phyloP scores from a whole-genome alignment of 2,888 invertebrate genomes.

The Cancer borealis region DNA sequence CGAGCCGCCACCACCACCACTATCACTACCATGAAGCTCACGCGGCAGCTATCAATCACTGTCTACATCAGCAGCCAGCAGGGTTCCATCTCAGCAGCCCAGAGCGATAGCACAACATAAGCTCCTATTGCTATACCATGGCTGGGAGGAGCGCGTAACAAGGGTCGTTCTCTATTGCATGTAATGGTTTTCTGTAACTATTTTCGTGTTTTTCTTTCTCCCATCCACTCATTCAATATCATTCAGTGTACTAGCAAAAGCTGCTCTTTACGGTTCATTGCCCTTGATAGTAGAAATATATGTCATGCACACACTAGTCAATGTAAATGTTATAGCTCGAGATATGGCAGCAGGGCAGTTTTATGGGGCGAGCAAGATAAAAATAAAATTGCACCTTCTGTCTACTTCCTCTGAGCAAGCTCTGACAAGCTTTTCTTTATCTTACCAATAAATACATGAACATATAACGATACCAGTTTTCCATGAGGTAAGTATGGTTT shows the following conservation, averaged over 20 bases:
- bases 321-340: background rate
- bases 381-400: background rate
- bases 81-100: slow-evolving; percentile 73
- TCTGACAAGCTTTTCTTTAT: background rate
- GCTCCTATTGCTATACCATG: background rate
- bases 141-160: slow-evolving; percentile 29
- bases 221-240: background rate
- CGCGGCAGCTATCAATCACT: slow-evolving; percentile 74
- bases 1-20: background rate
- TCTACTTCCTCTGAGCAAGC: background rate
- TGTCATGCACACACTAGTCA: background rate
- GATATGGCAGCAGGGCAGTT: background rate
- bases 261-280: background rate
- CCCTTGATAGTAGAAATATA: background rate
- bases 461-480: background rate
- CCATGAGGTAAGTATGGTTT: background rate
- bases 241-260: background rate
- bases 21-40: slow-evolving; percentile 42
- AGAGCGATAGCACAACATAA: slow-evolving; percentile 65
- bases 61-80: slow-evolving; percentile 74
- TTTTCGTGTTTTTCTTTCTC: background rate
- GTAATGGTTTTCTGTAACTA: slow-evolving; percentile 42
- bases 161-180: background rate
- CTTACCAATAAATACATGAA: background rate
- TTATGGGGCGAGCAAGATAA: background rate